These are phyloP conservation scores for Telmatherina bonti DNA, from an alignment of 2,797 vertebrate genomes.

Conservation along the genomic window DNA sequence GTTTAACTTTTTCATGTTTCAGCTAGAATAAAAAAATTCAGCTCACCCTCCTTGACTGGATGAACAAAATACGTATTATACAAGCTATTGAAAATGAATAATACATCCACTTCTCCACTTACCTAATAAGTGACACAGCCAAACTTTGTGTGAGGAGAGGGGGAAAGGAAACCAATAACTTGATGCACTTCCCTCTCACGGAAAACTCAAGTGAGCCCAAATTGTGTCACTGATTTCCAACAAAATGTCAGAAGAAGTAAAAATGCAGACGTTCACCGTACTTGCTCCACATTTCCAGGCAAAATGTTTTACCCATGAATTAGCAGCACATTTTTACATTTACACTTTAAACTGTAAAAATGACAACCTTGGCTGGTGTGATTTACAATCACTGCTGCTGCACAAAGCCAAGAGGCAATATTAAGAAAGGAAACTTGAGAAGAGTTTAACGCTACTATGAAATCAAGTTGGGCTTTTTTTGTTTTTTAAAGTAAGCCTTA, in stretches of 20 bases:
- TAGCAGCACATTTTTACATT: slow-evolving; percentile 41
- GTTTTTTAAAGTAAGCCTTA: slow-evolving; percentile 1
- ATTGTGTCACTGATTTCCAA: slow-evolving; percentile 57
- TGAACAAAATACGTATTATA: slow-evolving; percentile 36
- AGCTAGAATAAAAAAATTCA: slow-evolving; percentile 25
- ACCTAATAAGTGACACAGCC: slow-evolving; percentile 41
- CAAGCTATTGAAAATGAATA: slow-evolving; percentile 48
- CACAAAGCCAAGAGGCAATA: slow-evolving; percentile 11
- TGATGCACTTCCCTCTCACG: slow-evolving; percentile 62
- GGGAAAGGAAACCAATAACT: slow-evolving; percentile 67
- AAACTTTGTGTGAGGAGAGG: slow-evolving; percentile 61
- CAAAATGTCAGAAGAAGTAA: slow-evolving; percentile 50
- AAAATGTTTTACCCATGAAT: slow-evolving; percentile 26
- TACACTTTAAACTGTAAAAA: slow-evolving; percentile 28
- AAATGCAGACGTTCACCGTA: slow-evolving; percentile 37
- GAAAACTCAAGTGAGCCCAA: slow-evolving; percentile 55
- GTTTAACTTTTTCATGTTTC: slow-evolving; percentile 31
- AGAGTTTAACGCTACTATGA: slow-evolving; percentile 21
- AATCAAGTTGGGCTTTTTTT: slow-evolving; percentile 1
- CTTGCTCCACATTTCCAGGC: slow-evolving; percentile 28
- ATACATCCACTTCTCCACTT: slow-evolving; percentile 53
- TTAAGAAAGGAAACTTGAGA: slow-evolving; percentile 28
- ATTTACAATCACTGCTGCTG: slow-evolving; percentile 35
- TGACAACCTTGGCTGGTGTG: slow-evolving; percentile 38
- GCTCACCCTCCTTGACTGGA: slow-evolving; percentile 3